Conservation (phyloP, 2,113 vertebrate genomes). For the Probosciger aterrimus region DNA sequence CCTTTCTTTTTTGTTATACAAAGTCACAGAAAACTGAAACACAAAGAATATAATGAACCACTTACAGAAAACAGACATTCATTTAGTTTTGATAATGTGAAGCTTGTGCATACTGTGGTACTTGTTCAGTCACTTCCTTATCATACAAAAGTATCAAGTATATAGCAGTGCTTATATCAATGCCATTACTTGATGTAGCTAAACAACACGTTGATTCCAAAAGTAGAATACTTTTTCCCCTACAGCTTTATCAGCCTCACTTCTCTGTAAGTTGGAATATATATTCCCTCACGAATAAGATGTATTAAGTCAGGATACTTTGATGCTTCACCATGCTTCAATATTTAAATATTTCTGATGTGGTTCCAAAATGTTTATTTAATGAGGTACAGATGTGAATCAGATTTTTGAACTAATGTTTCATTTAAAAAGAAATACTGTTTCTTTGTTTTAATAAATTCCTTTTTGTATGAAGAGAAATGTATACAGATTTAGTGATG, state of each 20-base stretch:
- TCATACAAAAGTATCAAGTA: neutral
- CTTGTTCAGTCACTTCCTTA: neutral
- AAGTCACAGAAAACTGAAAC: neutral
- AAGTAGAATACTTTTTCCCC: neutral
- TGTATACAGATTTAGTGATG: neutral
- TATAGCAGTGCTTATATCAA: neutral
- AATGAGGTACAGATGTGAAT: neutral
- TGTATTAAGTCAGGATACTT: neutral
- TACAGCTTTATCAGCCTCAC: neutral
- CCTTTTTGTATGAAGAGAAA: neutral
- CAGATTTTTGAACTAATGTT: neutral
- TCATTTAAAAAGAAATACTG: neutral
- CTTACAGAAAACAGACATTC: neutral
- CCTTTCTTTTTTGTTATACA: neutral
- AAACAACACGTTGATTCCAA: neutral
- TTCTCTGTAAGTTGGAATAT: neutral
- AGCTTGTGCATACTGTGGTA: neutral
- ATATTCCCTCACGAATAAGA: neutral
- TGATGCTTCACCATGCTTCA: neutral
- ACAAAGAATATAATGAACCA: neutral
- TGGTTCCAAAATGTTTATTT: neutral
- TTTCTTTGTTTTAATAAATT: neutral
- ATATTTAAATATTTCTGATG: neutral
- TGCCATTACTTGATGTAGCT: neutral
- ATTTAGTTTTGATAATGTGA: neutral